Evolutionary conservation across 1,140 invertebrate species (phyloP).

Genomic region (Wasmannia auropunctata): DNA sequence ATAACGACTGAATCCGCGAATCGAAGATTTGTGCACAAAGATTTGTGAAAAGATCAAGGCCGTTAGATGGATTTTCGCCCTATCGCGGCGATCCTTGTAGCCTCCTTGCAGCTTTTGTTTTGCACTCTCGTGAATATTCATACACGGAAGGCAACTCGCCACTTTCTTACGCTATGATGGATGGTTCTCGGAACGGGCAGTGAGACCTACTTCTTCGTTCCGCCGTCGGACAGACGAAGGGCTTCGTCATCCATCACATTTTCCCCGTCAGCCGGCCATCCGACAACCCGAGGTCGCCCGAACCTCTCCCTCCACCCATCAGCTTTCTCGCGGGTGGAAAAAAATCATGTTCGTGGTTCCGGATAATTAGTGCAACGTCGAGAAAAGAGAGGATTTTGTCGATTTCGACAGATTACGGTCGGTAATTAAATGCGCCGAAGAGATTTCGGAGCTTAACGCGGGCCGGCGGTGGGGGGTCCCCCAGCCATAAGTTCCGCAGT

Average conservation of each 20-base stretch:
- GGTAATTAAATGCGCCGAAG: background rate
- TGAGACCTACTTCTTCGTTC: conserved; percentile 67
- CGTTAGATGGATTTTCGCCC: background rate
- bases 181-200: conserved; percentile 66
- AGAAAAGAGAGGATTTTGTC: conserved; percentile 20
- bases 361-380: conserved; percentile 1
- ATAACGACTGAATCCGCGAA: background rate
- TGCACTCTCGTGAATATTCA: conserved; percentile 69
- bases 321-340: background rate
- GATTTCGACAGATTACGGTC: background rate
- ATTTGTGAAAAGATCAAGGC: conserved; percentile 42
- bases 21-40: background rate
- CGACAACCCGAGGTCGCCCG: background rate
- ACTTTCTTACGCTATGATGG: conserved; percentile 73
- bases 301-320: background rate
- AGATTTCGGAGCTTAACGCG: conserved; percentile 24
- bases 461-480: conserved; percentile 31
- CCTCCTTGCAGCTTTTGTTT: conserved; percentile 38
- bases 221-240: conserved; percentile 57
- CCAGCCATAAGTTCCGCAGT: conserved; percentile 58
- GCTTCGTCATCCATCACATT: conserved; percentile 70
- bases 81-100: conserved; percentile 15
- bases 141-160: conserved; percentile 59
- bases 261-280: conserved; percentile 52
- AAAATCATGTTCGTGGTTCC: background rate